Evolutionary conservation across 2,113 vertebrate species (phyloP), one percentile per base, ranked within the genome.

Genomic region (Lampris incognitus): DNA sequence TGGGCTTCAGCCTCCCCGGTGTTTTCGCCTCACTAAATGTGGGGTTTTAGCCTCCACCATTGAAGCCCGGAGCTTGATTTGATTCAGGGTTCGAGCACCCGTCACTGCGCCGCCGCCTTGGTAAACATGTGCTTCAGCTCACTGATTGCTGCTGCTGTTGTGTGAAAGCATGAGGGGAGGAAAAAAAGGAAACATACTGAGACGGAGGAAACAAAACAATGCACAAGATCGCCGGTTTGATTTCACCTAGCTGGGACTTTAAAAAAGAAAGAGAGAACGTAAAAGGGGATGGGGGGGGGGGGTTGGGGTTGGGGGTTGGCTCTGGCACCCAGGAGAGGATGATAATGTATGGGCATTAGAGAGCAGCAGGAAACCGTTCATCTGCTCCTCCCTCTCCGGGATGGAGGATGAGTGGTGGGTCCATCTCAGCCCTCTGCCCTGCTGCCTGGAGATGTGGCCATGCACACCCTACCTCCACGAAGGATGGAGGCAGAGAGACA

Each of bases 351-450:
- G 78, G 72, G 51, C 75, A 68, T 75, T 73, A 68, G 63, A 68
- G 64, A 82, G 69, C 69, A 51, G 51, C 39, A 48, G 65, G 67
- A 67, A 63, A 36, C 37, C 69, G 83, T 78, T 80, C 70, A 76
- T 82, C 76, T 82, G 69, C 46, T 77, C 58, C 63, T 52, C 9
- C 42, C 39, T 69, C 66, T 69, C 42, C 5, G 11, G 5, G 41
- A 24, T 67, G 65, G 11, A 79, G 66, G 66, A 83, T 67, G 62
- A 89, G 84, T 37, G 24, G 84, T 66, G 58, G 71, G 76, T 87
- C 77, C 76, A 70, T 85, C 84, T 79, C 67, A 69, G 65, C 59
- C 77, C 60, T 62, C 75, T 67, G 73, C 49, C 75, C 72, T 36
- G 63, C 75, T 76, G 79, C 74, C 72, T 68, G 42, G 69, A 79